Evolutionary conservation across 2,797 vertebrate species (phyloP), one percentile per base, ranked within the genome.

Genomic region (Gallirallus australis): DNA sequence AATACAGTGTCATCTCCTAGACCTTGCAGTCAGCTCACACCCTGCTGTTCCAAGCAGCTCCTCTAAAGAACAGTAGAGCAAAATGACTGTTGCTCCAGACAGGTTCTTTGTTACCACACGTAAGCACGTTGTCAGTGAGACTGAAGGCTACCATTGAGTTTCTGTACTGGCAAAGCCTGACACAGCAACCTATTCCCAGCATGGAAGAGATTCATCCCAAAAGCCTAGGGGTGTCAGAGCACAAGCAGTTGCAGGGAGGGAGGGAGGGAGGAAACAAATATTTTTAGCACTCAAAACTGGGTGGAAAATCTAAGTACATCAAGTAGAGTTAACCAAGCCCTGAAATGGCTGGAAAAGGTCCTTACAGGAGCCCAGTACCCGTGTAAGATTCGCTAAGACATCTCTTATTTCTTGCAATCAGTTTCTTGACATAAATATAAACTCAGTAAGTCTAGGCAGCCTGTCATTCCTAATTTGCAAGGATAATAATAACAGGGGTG

Each of bases 381-480:
- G 0, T 59, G n/a, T 33, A 82, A 86, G 56, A 90, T 90, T 88
- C 90, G 35, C 77, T 89, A 79, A 78, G 73, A 79, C 25, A 53
- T 48, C 18, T 88, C 70, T 88, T 86, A 96, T 47, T 94, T 92
- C 90, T 86, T 84, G 59, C 92, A 66, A 86, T 93, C 77, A 82
- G 83, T 89, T 96, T 95, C 88, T 86, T 96, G 88, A 95, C 81
- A 88, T 47, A 95, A 95, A 93, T 94, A 95, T 54, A 95, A 95
- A 88, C 73, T 81, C 80, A 79, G 69, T 92, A 90, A 94, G 70
- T 25, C 73, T 92, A 88, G 47, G 80, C 73, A 95, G 90, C 80
- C 78, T 95, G 94, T 95, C 93, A 92, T 76, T 86, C 86, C 94
- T 79, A 83, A 97, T 97, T 96, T 96, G 92, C 77, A 96, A 93